phyloP scores from a whole-genome alignment of 2,113 vertebrate species.

The Danio rerio region DNA sequence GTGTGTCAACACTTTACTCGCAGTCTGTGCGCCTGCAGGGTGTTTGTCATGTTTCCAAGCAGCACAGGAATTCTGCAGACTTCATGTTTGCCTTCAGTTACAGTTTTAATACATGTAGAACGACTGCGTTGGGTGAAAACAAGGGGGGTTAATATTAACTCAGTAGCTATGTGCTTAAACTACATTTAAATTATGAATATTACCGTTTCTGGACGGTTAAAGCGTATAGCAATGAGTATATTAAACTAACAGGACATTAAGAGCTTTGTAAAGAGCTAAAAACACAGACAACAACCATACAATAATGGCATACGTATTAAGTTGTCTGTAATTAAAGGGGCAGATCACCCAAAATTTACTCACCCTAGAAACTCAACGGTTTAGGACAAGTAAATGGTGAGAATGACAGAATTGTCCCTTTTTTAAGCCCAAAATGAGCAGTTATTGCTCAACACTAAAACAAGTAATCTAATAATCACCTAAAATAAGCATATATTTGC shows the following conservation, averaged over 20 bases:
- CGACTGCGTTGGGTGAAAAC: neutral
- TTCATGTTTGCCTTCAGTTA: neutral
- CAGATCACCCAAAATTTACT: too few species aligned
- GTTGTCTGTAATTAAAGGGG: neutral
- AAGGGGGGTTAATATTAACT: neutral
- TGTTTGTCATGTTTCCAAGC: conserved; percentile 11
- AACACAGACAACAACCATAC: neutral
- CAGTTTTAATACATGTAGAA: neutral
- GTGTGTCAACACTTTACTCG: neutral
- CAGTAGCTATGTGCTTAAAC: neutral
- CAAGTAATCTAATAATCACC: neutral
- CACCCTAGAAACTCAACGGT: too few species aligned
- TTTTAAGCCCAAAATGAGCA: neutral
- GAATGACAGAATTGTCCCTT: too few species aligned
- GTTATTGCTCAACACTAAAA: neutral
- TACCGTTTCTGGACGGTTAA: neutral
- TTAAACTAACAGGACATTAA: neutral
- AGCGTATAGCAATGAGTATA: too few species aligned
- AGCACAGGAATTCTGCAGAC: neutral
- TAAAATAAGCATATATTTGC: neutral
- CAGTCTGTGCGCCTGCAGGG: neutral
- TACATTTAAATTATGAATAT: neutral
- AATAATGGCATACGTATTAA: neutral
- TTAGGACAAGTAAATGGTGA: too few species aligned
- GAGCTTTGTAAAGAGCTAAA: neutral